Conservation (phyloP, 2,113 vertebrate genomes). For the Halcyon senegalensis region DNA sequence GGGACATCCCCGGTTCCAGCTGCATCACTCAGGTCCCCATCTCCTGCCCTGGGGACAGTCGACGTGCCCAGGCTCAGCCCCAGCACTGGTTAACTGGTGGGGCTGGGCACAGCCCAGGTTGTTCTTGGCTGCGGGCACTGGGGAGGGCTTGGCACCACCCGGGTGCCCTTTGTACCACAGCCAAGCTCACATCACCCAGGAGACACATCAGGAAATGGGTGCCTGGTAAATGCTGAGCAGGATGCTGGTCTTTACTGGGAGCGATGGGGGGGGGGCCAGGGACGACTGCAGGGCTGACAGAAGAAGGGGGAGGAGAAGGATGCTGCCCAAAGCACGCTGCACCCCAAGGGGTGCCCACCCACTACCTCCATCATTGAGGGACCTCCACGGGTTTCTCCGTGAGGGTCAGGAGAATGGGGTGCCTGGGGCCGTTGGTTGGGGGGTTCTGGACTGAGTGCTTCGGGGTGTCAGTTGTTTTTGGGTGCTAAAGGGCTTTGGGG, state of each 20-base stretch:
- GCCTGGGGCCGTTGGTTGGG: too few relatives aligned
- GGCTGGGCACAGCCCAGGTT: not conserved
- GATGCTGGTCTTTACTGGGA: not conserved
- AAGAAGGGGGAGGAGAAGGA: not conserved
- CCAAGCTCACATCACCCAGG: not conserved
- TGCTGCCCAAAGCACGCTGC: not conserved
- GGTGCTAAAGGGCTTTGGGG: not conserved
- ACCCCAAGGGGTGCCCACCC: not conserved
- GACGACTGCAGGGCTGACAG: not conserved
- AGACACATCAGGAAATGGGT: not conserved
- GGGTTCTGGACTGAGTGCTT: not conserved
- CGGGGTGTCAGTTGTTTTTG: not conserved
- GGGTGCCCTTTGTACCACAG: not conserved
- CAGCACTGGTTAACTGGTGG: not conserved
- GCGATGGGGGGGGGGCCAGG: too few relatives aligned
- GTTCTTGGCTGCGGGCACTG: not conserved
- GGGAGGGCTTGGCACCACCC: not conserved
- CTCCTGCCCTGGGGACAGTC: not conserved
- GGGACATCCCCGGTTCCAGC: not conserved
- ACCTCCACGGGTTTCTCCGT: not conserved
- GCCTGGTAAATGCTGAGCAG: accelerated
- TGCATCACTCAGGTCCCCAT: not conserved
- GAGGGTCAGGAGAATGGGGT: not conserved
- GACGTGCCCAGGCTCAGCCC: not conserved
- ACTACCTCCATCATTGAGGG: not conserved